Evolutionary conservation across 2,113 vertebrate species (phyloP).

Genomic region (Mobula hypostoma): DNA sequence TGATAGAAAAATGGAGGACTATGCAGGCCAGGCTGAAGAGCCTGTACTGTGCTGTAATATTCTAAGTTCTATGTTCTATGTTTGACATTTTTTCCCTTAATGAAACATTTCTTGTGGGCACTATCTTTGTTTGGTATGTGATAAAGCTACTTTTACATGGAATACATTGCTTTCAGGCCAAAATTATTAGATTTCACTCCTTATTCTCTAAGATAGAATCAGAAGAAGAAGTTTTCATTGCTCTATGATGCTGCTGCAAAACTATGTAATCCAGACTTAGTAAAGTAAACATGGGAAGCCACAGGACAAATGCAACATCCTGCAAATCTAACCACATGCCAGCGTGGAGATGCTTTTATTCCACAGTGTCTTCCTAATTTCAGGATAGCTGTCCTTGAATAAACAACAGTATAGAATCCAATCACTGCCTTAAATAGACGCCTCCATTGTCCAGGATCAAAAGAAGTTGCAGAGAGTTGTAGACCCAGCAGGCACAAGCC

Average conservation of each 20-base stretch:
- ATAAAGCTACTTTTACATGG: not conserved
- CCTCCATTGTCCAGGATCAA: too few relatives aligned
- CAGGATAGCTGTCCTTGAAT: not conserved
- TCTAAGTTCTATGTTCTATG: too few relatives aligned
- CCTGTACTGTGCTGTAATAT: too few relatives aligned
- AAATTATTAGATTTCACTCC: not conserved
- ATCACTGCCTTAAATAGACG: not conserved
- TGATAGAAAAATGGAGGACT: too few relatives aligned
- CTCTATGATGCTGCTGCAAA: not conserved
- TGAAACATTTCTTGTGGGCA: not conserved
- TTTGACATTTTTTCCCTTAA: not conserved
- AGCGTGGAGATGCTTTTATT: not conserved
- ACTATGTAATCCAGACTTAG: conserved; percentile 5
- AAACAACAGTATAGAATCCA: not conserved
- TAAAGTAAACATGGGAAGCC: conserved; percentile 4
- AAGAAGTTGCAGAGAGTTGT: too few relatives aligned
- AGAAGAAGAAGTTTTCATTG: not conserved
- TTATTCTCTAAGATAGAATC: not conserved
- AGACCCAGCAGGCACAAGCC: too few relatives aligned
- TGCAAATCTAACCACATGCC: not conserved
- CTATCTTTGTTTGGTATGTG: not conserved
- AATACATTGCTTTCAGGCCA: not conserved
- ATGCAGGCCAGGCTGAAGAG: too few relatives aligned
- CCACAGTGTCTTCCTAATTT: not conserved
- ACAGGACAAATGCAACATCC: not conserved